These are phyloP conservation scores for Lacanobia oleracea DNA, from an alignment of 2,888 invertebrate genomes.

Conservation along the genomic window DNA sequence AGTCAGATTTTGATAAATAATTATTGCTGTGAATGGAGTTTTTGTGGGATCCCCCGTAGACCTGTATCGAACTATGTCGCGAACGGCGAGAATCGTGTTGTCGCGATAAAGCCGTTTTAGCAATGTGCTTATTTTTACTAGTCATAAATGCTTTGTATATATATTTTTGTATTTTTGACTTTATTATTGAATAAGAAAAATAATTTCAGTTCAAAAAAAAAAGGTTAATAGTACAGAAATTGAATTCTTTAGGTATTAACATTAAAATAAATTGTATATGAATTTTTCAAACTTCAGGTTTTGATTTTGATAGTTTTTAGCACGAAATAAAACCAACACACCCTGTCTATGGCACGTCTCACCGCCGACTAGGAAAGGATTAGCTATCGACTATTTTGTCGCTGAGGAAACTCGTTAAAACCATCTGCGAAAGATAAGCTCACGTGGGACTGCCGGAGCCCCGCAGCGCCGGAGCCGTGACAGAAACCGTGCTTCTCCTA, in stretches of 20 bases:
- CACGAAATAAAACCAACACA: background rate
- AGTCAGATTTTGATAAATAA: conserved; percentile 81
- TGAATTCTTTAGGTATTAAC: conserved; percentile 78
- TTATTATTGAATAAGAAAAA: conserved; percentile 80
- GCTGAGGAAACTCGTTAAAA: no score
- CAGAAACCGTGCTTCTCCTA: no score
- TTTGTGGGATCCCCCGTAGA: conserved; percentile 81
- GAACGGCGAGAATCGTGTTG: conserved; percentile 72
- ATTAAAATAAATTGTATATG: conserved; percentile 81
- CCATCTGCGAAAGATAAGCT: no score
- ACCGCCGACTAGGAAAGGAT: no score
- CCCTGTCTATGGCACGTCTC: no score
- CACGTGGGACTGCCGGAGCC: no score
- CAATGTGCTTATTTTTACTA: conserved; percentile 87
- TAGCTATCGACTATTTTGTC: no score
- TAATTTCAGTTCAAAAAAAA: conserved; percentile 80
- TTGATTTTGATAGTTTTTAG: conserved; percentile 67
- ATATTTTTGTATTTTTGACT: conserved; percentile 84
- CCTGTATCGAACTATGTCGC: conserved; percentile 78
- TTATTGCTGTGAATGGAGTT: conserved; percentile 76
- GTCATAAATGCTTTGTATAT: conserved; percentile 89
- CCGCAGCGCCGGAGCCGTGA: no score
- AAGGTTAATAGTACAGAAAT: conserved; percentile 71
- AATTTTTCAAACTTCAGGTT: conserved; percentile 72
- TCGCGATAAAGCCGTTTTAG: conserved; percentile 76